A percentile compares a stretch with the other conserved stretches of the same genome.
These are phyloP conservation scores for Pterocles gutturalis DNA, from an alignment of 2,113 vertebrate genomes.

Conservation along the genomic window DNA sequence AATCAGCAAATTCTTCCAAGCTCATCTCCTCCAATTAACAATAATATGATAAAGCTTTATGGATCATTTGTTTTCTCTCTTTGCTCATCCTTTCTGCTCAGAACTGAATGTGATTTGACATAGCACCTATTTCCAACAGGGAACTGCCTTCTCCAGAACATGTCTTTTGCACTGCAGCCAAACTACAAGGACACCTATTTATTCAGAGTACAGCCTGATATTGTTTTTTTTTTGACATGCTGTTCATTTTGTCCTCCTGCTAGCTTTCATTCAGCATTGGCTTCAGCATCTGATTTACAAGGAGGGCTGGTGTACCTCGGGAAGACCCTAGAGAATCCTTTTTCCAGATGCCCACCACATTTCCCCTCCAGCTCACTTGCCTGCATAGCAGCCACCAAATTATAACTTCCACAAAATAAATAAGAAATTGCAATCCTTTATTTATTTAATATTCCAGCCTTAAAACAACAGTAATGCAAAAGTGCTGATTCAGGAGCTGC, in stretches of 20 bases:
- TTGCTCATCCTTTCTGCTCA: not conserved
- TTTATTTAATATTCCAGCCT: not conserved
- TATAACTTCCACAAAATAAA: not conserved
- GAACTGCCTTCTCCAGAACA: not conserved
- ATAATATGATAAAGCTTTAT: not conserved
- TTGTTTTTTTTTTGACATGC: not conserved
- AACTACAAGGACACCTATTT: not conserved
- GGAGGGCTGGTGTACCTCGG: not conserved
- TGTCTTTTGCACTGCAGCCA: not conserved
- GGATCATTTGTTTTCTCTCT: constrained; percentile 12
- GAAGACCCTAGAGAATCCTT: not conserved
- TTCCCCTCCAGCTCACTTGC: not conserved
- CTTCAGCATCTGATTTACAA: not conserved
- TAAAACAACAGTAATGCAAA: not conserved
- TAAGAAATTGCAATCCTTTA: not conserved
- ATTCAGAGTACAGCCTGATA: not conserved
- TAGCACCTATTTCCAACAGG: not conserved
- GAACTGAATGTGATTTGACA: not conserved
- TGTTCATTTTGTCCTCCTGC: not conserved
- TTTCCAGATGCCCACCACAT: not conserved
- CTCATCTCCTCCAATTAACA: not conserved
- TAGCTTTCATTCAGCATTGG: not conserved
- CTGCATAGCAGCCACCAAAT: not conserved
- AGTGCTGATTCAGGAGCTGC: not conserved
- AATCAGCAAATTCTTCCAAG: not conserved